Base-by-base conservation (phyloP, 2,113 vertebrate genomes). In the Pleuronectes platessa region DNA sequence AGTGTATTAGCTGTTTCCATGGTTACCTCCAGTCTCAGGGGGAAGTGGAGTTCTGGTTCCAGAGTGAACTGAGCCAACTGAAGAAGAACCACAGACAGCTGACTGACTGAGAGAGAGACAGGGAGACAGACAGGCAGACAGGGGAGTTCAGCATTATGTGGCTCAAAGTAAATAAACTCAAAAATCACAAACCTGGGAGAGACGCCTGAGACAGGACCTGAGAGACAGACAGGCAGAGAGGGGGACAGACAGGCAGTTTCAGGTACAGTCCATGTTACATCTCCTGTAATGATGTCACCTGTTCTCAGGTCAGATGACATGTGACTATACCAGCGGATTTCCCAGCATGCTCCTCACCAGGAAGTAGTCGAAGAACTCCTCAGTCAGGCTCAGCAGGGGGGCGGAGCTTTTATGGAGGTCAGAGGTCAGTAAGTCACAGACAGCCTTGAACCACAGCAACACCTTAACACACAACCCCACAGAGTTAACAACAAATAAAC, bases 1-100 rank as follows among this genome's bases (percentile, higher is more conserved):
- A 6, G 24, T 58, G 13, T 27, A 51, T 51, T 58, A 5, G 3
- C 4, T 10, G 18, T 78, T 47, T 58, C 31, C 8, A 9, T 21
- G 2, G 17, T 77, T 91, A 99, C 97, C 96, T 98, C 96, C 18
- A 96, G 87, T 37, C 90, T 92, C 54, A 97, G 70, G 7, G 71
- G 3, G 0, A 81, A 95, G 75, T 31, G 68, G 62, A 94, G 53
- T 17, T 69, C 81, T 21, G 45, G 4, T 69, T 97, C 94, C 42
- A 93, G 86, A 62, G 93, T 89, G 6, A 96, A 84, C 20, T 55
- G 86, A 20, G 93, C 95, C 80, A 99, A 86, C 62, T 90, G 91
- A 59, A 95, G 84, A 18, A 98, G 82, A 86, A 97, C 94, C 37
- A 93, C 90, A 59, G 94, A 92, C 79, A 96, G 81, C 79, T 90